A percentile compares a stretch with the other conserved stretches of the same genome.
phyloP scores from a whole-genome alignment of 2,888 invertebrate genomes.

The Deilephila elpenor region DNA sequence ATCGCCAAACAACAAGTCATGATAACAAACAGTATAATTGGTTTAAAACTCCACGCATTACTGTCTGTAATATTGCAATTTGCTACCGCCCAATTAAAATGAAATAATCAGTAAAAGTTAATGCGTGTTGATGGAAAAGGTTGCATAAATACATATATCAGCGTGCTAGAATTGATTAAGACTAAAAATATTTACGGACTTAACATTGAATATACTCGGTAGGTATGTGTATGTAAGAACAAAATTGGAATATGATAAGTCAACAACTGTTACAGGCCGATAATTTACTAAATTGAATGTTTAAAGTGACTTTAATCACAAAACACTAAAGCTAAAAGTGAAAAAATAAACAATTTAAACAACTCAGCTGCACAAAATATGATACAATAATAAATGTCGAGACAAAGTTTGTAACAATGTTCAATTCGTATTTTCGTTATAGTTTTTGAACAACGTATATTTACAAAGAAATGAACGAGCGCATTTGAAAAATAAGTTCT shows the following conservation, averaged over 20 bases:
- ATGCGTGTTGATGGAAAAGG: neutral
- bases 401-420: slow-evolving; percentile 53
- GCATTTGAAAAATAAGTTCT: slow-evolving; percentile 49
- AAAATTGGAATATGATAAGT: too few species aligned
- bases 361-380: slow-evolving; percentile 39
- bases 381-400: slow-evolving; percentile 57
- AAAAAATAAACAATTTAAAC: slow-evolving; percentile 25
- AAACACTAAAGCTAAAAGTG: neutral
- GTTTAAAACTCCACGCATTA: neutral
- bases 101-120: neutral
- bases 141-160: neutral
- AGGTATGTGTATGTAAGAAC: too few species aligned
- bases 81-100: slow-evolving; percentile 13
- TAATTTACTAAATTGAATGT: neutral
- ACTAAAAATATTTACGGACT: too few species aligned
- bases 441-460: slow-evolving; percentile 48
- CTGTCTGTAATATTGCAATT: neutral
- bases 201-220: too few species aligned
- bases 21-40: neutral
- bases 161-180: neutral
- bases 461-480: slow-evolving; percentile 45
- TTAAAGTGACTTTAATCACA: neutral
- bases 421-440: slow-evolving; percentile 49
- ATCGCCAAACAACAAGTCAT: neutral
- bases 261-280: neutral